Base-by-base conservation (phyloP, 1,140 invertebrate species). In the Conus betulinus region DNA sequence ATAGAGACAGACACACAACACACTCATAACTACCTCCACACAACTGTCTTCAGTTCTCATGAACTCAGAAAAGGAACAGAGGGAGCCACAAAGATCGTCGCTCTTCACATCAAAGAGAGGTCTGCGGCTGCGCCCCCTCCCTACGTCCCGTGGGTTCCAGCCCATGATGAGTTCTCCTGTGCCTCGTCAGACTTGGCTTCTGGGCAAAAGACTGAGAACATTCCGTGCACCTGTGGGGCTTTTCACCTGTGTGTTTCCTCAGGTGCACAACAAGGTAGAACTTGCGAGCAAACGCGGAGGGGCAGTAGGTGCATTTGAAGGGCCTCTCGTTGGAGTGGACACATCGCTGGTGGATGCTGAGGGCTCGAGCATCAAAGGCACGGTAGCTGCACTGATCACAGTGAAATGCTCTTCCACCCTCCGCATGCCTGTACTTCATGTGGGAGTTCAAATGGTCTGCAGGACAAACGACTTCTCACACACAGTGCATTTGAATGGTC, bases 401-500 rank as follows among this genome's bases (percentile, higher is more conserved):
- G 25, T 39, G 27, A 53, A 81, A 89, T 0, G 89, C 85, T 57
- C 84, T 89, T 57, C 88, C 85, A 13, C 57, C 81, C 11, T 53
- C 85, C 84, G 85, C 71, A 25, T 81, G 78, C n/a, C 84, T 63
- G 51, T 51, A 23, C 39, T 52, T 81, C 82, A 82, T 85, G 78
- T 89, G 88, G 6, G 79, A 79, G 8, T 87, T 71, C 17, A 91
- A 81, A 27, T 81, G 15, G 90, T 90, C 3, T 67, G 60, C 27
- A 88, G 86, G 17, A 74, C 84, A 78, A 92, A 93, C 7, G 55
- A 27, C 67, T 86, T 78, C 79, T 98, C 97, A 95, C 98, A 99
- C 94, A 98, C 97, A 25, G 97, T 97, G 95, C 98, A 99, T 91
- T 97, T 97, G 55, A 76, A 85, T 15, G 88, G 87, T 23, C 67